Conservation (phyloP, 2,797 vertebrate genomes). For the Petrocephalus schoutedeni region DNA sequence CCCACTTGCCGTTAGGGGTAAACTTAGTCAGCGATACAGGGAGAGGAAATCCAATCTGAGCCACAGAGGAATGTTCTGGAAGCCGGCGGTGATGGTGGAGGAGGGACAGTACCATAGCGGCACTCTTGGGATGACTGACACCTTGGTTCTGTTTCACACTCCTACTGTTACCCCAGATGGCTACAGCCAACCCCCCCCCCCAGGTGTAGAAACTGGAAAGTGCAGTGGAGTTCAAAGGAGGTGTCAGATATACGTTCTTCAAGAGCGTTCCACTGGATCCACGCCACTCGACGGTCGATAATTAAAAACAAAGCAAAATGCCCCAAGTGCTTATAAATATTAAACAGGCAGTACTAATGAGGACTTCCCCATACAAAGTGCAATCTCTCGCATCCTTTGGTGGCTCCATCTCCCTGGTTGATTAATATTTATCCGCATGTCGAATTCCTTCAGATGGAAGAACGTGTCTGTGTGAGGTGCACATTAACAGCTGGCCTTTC, state of each 20-base stretch:
- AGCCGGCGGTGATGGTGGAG: not conserved
- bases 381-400: not conserved
- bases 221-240: not conserved
- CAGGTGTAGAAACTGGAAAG: conserved; percentile 9
- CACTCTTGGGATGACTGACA: not conserved
- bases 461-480: not conserved
- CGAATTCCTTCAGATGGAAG: conserved; percentile 4
- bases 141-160: not conserved
- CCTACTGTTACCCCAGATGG: conserved; percentile 5
- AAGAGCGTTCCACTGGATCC: not conserved
- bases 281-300: not conserved
- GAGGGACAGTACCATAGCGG: not conserved
- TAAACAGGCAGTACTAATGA: conserved; percentile 6
- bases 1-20: not conserved
- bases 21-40: not conserved
- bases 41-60: not conserved
- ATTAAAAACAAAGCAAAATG: conserved; percentile 7
- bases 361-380: not conserved
- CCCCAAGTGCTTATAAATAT: not conserved
- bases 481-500: not conserved
- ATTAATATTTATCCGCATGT: conserved; percentile 1
- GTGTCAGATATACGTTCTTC: not conserved
- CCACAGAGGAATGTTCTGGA: not conserved
- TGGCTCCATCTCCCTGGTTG: not conserved
- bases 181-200: not conserved